Evolutionary conservation across 1,140 invertebrate genomes (phyloP), one percentile per base, ranked within the genome.

Genomic region (Sarcophaga bullata): DNA sequence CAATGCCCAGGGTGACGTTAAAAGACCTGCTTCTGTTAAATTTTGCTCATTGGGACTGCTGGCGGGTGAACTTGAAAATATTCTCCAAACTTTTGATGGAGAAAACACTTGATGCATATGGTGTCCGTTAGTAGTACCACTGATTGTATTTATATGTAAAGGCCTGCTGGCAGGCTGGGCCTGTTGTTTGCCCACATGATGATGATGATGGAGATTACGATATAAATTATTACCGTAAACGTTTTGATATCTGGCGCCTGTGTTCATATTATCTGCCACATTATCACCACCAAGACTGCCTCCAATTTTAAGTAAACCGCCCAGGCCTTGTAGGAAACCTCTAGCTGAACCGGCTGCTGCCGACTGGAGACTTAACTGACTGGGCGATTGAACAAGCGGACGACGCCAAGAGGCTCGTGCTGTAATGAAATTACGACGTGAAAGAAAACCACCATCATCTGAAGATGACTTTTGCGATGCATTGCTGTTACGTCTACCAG

Each of bases 381-480:
- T 95, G 84, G 92, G 93, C 86, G 91, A 93, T 80, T 91, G 93
- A 80, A 93, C 94, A 81, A 94, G 86, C 2, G 94, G 94, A 81
- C 92, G 91, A 15, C 94, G 90, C 94, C 94, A 95, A 0, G 93
- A 94, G 25, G 93, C 94, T 78, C 93, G 92, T 6, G 88, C 86
- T 8, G 86, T 88, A 73, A 88, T 88, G 52, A 88, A 89, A 72
- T 87, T 89, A 0, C 87, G 85, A 78, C 91, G 91, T 3, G 93
- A 92, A 52, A 95, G 91, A 89, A 97, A 96, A 3, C 95, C 95
- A 49, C 96, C 96, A 88, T 97, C 95, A 90, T 96, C 95, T 86
- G 95, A 96, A 84, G 93, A 94, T 78, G 94, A 94, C 46, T 92
- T 92, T 86, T 94, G 94, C 62, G 94, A 93, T 50, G 92, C 92